A percentile compares a stretch with the other conserved stretches of the same genome.
These are phyloP conservation scores for Dicrurus megarhynchus DNA, from an alignment of 2,113 vertebrate genomes.

Conservation along the genomic window DNA sequence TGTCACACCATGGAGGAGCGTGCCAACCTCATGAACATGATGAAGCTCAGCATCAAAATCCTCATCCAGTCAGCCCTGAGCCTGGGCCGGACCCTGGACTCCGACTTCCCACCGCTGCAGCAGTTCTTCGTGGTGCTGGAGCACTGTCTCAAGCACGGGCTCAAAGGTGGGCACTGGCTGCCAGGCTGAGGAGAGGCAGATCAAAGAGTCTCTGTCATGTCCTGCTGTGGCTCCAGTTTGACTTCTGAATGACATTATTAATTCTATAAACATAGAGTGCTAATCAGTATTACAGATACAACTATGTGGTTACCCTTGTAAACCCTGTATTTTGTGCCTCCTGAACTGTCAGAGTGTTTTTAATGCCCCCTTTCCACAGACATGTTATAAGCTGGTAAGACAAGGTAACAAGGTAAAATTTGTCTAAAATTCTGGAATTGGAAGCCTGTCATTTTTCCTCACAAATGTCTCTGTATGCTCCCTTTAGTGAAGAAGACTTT, in stretches of 20 bases:
- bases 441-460: background rate
- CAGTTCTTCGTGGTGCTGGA: constrained; percentile 97
- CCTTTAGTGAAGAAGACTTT: constrained; percentile 91
- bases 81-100: constrained; percentile 91
- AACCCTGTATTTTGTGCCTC: background rate
- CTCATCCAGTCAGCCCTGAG: constrained; percentile 93
- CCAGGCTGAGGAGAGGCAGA: background rate
- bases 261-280: rapidly evolving
- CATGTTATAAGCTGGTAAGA: background rate
- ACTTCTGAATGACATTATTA: background rate
- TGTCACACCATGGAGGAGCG: constrained; percentile 87
- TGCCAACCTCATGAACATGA: constrained; percentile 93
- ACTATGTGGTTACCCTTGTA: background rate
- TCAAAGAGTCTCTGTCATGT: rapidly evolving
- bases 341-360: background rate
- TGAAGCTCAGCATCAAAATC: constrained; percentile 94
- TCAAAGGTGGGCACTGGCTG: constrained; percentile 82
- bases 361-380: background rate
- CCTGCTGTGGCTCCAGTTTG: background rate
- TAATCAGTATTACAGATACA: rapidly evolving
- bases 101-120: constrained; percentile 90
- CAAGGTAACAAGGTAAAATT: background rate
- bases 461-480: constrained; percentile 29
- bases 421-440: background rate
- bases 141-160: constrained; percentile 95